A percentile compares a stretch with the other conserved stretches of the same genome.
These are phyloP conservation scores for Tenthredo scrophulariae DNA, from an alignment of 2,888 invertebrate species.

Conservation along the genomic window DNA sequence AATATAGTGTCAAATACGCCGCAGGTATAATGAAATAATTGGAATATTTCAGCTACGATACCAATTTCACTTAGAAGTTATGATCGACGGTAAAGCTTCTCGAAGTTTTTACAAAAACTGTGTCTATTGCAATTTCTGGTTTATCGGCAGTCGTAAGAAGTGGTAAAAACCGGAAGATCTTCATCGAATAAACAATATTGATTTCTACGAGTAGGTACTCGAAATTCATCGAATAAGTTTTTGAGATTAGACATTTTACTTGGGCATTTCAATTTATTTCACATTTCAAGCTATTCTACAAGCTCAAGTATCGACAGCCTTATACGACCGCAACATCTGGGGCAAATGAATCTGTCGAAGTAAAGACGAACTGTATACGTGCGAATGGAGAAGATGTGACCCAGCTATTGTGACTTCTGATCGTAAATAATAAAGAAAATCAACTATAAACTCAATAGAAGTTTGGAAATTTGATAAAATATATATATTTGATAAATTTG, in stretches of 20 bases:
- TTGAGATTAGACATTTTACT: background rate
- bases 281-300: background rate
- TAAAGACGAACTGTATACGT: slow-evolving; percentile 16
- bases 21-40: background rate
- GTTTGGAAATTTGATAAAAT: background rate
- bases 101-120: background rate
- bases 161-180: background rate
- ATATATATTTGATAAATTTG: too few relatives aligned
- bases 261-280: background rate
- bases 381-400: background rate
- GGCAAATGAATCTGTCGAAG: slow-evolving; percentile 26
- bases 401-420: background rate
- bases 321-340: slow-evolving; percentile 11
- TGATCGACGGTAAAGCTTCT: background rate
- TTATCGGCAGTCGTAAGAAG: background rate
- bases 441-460: background rate
- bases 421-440: background rate
- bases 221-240: background rate
- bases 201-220: background rate
- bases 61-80: background rate
- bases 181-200: background rate
- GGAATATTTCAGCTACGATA: background rate
- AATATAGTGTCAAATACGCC: background rate
- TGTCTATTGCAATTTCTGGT: background rate
- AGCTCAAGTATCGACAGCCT: slow-evolving; percentile 13